These are phyloP conservation scores for Lamprotornis superbus DNA, from an alignment of 2,113 vertebrate genomes.

Conservation along the genomic window DNA sequence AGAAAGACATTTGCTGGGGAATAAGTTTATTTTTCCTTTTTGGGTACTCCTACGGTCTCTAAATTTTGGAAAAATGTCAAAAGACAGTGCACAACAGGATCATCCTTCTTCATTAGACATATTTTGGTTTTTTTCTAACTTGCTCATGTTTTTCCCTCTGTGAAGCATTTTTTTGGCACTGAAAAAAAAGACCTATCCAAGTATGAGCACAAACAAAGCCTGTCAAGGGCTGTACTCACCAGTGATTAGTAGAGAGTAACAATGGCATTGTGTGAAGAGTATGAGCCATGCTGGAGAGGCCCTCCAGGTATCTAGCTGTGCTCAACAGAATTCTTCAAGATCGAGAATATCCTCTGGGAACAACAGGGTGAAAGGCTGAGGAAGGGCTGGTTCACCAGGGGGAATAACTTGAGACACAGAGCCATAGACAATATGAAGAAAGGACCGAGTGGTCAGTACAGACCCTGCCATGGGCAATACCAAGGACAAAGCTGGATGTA, in stretches of 20 bases:
- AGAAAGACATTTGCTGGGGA: background rate
- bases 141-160: background rate
- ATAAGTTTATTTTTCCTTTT: background rate
- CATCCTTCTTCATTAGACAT: background rate
- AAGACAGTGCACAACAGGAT: background rate
- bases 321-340: background rate
- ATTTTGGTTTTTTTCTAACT: background rate
- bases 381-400: background rate
- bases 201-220: background rate
- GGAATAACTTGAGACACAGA: background rate
- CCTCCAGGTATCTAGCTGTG: fast-evolving
- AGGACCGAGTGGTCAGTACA: background rate
- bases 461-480: background rate
- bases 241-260: background rate
- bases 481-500: background rate
- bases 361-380: background rate
- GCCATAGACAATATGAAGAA: background rate
- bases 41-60: background rate
- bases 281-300: background rate
- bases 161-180: background rate
- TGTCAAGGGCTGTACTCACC: background rate
- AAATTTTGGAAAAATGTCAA: background rate
- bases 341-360: fast-evolving
- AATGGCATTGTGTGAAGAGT: fast-evolving
- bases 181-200: background rate